phyloP scores from a whole-genome alignment of 2,113 vertebrate species.

The Malurus melanocephalus region DNA sequence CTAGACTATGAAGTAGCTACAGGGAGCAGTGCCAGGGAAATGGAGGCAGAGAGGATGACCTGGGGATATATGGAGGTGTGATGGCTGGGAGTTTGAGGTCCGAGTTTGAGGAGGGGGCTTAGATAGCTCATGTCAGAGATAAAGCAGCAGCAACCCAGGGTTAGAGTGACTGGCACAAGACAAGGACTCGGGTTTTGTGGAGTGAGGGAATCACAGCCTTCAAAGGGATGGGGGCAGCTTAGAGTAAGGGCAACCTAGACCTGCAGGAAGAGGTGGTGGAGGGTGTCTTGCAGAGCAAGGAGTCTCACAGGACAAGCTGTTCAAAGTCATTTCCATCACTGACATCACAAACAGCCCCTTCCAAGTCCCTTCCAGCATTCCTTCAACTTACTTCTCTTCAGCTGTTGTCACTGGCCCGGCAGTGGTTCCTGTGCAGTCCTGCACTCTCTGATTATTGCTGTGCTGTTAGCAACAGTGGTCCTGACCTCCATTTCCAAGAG shows the following conservation, averaged over 20 bases:
- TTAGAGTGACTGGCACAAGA: background rate
- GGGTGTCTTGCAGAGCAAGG: background rate
- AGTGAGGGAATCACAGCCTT: background rate
- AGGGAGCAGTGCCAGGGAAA: background rate
- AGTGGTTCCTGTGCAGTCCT: background rate
- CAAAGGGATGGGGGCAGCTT: background rate
- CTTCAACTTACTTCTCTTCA: background rate
- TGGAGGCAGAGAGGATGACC: background rate
- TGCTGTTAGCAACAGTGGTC: background rate
- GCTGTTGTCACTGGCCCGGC: rapidly evolving
- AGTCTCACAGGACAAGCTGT: background rate
- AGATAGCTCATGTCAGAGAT: background rate
- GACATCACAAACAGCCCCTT: background rate
- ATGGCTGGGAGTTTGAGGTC: background rate
- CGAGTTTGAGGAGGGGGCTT: background rate
- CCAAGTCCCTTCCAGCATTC: background rate
- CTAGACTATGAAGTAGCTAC: background rate
- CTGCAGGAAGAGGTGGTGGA: background rate
- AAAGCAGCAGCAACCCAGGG: background rate
- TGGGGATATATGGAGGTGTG: background rate
- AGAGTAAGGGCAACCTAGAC: background rate
- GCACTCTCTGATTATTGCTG: background rate
- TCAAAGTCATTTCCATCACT: background rate
- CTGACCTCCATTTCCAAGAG: background rate
- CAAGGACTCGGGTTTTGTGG: background rate